Base-by-base conservation (phyloP, 1,140 invertebrate genomes). In the Scaptodrosophila lebanonensis region DNA sequence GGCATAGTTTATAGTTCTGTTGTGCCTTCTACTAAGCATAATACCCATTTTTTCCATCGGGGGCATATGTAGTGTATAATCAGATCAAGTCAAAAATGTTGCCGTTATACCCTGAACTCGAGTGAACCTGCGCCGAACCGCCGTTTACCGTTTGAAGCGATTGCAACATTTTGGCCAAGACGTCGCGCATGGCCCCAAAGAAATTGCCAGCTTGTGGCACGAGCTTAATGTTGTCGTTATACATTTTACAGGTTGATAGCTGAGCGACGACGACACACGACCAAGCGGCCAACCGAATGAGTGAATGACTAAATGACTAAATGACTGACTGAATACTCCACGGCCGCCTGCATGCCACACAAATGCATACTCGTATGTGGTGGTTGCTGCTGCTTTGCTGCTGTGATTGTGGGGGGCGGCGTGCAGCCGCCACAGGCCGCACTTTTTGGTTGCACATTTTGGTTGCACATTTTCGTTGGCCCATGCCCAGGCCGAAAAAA, bases 191-290 rank as follows among this genome's bases (percentile, higher is more conserved):
- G 32, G 20, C 11, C 22, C 18, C 39, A 50, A 36, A 50, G 32
- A 40, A 65, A 73, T 45, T 51, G 49, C 42, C 75, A 63, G 69
- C 69, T 82, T 66, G 69, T 83, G 79, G 79, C 79, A 83, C 79
- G 79, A 83, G 79, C 79, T 83, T 73, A 83, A 83, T 83, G 79
- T 83, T 83, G 75, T 83, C 69, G 75, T 82, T 82, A 82, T 83
- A 83, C 69, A 75, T 82, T 82, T 79, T 82, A 61, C 73, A 79
- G 75, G 75, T 79, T 79, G 75, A 69, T 71, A 50, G 32, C 40
- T 45, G 16, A 33, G 18, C 51, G 52, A 49, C 57, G 63, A 43
- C 40, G 57, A 66, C 63, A 66, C 67, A 64, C 50, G 51, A 50
- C 39, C 61, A 22, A 39, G 17, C 35, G 22, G 33, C 39, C 15